These are phyloP conservation scores for Petrolisthes cinctipes DNA, from an alignment of 2,888 invertebrate species.

Conservation along the genomic window DNA sequence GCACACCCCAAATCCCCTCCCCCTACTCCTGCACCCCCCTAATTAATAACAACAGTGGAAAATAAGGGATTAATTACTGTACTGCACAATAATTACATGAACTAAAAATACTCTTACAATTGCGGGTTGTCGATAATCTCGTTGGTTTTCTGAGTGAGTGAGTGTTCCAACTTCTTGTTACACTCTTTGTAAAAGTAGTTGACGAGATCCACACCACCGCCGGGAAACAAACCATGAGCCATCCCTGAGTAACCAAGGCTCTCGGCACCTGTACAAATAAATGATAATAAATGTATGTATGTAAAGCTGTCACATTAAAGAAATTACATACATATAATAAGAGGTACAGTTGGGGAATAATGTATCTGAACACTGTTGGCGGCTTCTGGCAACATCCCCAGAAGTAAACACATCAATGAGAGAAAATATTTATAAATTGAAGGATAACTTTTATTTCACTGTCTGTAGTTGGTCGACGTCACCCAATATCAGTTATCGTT, in stretches of 20 bases:
- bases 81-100: background rate
- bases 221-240: constrained; percentile 86
- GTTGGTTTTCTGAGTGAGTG: constrained; percentile 74
- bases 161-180: constrained; percentile 79
- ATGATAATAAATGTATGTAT: constrained; percentile 4
- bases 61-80: background rate
- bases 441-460: too few relatives aligned
- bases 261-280: constrained; percentile 78
- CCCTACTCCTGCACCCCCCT: background rate
- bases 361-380: too few relatives aligned
- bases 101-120: constrained; percentile 33
- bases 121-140: constrained; percentile 34
- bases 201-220: constrained; percentile 82
- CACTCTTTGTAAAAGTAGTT: constrained; percentile 84
- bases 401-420: too few relatives aligned
- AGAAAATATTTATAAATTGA: too few relatives aligned
- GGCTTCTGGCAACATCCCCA: too few relatives aligned
- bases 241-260: constrained; percentile 80
- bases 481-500: too few relatives aligned
- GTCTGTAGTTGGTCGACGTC: too few relatives aligned
- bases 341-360: constrained; percentile 76
- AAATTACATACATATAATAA: constrained; percentile 24
- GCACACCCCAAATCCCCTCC: background rate
- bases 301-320: too few relatives aligned
- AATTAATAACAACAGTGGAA: background rate